Conservation (phyloP, 1,140 invertebrate species). For the Drosophila trapezifrons region DNA sequence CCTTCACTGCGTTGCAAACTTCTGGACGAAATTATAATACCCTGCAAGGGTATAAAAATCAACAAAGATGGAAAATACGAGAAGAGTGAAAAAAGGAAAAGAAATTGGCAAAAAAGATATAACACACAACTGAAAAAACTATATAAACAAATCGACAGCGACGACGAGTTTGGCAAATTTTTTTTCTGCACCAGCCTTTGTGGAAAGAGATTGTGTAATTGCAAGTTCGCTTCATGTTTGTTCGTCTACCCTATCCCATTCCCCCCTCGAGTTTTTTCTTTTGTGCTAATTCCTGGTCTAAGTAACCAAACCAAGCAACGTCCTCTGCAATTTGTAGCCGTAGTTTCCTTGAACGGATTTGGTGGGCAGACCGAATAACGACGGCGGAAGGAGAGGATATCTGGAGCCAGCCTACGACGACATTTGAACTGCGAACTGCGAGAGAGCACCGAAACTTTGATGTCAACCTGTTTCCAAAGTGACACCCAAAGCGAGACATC, state of each 20-base stretch:
- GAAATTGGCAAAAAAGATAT: constrained; percentile 53
- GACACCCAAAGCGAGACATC: constrained; percentile 52
- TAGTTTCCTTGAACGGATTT: constrained; percentile 25
- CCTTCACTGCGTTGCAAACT: too few relatives aligned
- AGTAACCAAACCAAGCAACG: constrained; percentile 43
- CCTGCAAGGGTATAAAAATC: too few relatives aligned
- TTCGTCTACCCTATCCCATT: constrained; percentile 23
- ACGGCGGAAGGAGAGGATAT: constrained; percentile 15
- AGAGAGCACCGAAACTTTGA: constrained; percentile 50
- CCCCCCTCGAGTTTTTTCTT: constrained; percentile 7
- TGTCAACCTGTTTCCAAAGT: constrained; percentile 72
- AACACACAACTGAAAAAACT: constrained; percentile 39
- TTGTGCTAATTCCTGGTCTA: constrained; percentile 47
- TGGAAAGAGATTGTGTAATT: constrained; percentile 58
- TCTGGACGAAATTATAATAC: too few relatives aligned
- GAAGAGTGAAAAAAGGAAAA: constrained; percentile 4
- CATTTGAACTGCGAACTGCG: constrained; percentile 59
- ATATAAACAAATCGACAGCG: constrained; percentile 59
- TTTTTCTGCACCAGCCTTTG: constrained; percentile 31
- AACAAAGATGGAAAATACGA: constrained; percentile 24
- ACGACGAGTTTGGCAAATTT: constrained; percentile 57
- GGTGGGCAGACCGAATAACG: constrained; percentile 9
- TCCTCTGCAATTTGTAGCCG: constrained; percentile 43
- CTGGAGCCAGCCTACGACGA: constrained; percentile 22
- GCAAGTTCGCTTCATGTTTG: constrained; percentile 62